Evolutionary conservation across 2,113 vertebrate genomes (phyloP).

Genomic region (Gadus chalcogrammus): DNA sequence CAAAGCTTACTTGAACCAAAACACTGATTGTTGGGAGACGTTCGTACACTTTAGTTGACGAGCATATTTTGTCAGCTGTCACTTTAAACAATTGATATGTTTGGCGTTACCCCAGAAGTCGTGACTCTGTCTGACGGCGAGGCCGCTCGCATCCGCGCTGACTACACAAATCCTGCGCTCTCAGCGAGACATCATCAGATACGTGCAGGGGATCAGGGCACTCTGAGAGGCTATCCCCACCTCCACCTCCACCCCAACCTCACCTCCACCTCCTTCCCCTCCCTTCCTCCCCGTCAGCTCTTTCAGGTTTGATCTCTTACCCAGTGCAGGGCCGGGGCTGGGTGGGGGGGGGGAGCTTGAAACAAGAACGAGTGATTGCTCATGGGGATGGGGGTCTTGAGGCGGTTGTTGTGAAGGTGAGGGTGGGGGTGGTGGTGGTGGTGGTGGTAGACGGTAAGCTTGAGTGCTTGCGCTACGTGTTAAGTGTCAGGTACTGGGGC

Average conservation of each 20-base stretch:
- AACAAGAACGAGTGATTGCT: constrained; percentile 37
- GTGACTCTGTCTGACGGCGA: too few relatives aligned
- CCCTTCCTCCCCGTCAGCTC: constrained; percentile 28
- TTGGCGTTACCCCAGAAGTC: too few relatives aligned
- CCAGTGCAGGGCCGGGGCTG: constrained; percentile 10
- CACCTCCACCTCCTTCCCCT: constrained; percentile 3
- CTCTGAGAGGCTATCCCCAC: neutral
- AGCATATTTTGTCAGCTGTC: neutral
- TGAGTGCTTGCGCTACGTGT: neutral
- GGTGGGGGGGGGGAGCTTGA: constrained; percentile 19
- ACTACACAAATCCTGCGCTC: neutral
- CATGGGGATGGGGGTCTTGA: neutral
- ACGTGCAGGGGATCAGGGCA: neutral
- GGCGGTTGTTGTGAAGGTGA: neutral
- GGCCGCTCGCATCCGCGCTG: neutral
- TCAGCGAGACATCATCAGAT: neutral
- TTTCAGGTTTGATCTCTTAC: constrained; percentile 20
- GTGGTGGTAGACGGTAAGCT: neutral
- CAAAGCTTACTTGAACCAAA: too few relatives aligned
- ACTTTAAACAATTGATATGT: neutral
- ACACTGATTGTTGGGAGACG: too few relatives aligned
- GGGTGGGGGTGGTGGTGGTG: neutral
- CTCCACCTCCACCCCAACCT: too few relatives aligned
- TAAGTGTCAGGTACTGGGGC: constrained; percentile 5
- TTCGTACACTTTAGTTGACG: too few relatives aligned